phyloP scores from a whole-genome alignment of 2,113 vertebrate species.

The Erinaceus europaeus region DNA sequence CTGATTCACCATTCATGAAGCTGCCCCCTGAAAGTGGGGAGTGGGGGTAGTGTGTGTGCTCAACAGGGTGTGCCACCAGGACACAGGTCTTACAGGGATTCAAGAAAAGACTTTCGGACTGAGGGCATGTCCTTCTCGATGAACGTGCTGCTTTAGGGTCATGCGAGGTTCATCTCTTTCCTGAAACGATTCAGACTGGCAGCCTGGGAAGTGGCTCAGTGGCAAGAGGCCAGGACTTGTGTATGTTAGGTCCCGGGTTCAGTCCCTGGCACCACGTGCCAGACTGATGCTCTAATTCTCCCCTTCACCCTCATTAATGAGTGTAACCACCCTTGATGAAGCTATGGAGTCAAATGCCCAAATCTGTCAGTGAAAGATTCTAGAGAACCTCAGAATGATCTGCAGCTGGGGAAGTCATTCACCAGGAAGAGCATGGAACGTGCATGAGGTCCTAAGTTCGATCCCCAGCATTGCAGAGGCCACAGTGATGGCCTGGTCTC shows the following conservation, averaged over 20 bases:
- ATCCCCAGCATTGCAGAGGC: too few relatives aligned
- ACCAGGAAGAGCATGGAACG: too few relatives aligned
- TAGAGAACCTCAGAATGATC: neutral
- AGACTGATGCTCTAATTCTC: neutral
- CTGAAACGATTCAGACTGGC: neutral
- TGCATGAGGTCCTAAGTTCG: too few relatives aligned
- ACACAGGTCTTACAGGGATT: neutral
- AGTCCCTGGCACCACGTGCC: too few relatives aligned
- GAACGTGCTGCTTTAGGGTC: neutral
- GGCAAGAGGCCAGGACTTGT: too few relatives aligned
- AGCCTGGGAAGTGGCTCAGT: too few relatives aligned
- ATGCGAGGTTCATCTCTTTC: neutral
- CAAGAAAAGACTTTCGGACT: neutral
- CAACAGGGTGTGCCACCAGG: neutral
- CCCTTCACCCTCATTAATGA: neutral
- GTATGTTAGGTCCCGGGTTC: too few relatives aligned
- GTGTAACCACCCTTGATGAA: neutral
- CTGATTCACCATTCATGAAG: too few relatives aligned
- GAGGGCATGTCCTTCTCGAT: neutral
- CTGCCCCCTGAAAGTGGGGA: too few relatives aligned
- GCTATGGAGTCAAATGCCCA: neutral
- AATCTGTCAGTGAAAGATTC: neutral
- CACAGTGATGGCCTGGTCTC: too few relatives aligned
- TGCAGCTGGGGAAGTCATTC: too few relatives aligned
- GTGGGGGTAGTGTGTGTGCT: too few relatives aligned